Base-by-base conservation (phyloP, 2,888 invertebrate genomes). In the Tineola bisselliella region DNA sequence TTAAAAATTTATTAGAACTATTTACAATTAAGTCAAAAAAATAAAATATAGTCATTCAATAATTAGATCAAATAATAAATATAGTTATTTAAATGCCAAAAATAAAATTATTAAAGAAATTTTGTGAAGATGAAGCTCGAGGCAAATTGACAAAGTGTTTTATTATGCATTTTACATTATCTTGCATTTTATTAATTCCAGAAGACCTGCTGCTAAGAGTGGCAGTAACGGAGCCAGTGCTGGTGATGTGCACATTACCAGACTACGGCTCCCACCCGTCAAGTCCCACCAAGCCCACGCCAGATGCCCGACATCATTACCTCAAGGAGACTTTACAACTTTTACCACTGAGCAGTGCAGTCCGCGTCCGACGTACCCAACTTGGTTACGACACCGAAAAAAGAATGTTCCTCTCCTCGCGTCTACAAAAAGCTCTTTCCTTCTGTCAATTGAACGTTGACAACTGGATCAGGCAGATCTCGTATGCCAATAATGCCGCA, bases 401-500 rank as follows among this genome's bases (percentile, higher is more conserved):
- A 66, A 78, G 89, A 62, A 87, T 91, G 75, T 90, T 90, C 74
- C 89, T 90, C 73, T 90, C 90, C 64, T 88, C 90, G 64, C 86
- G 89, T 65, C 88, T 91, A 64, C 90, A 90, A 70, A 88, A 89
- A 75, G 90, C 91, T 68, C 81, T 91, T 70, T 88, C 89, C 67
- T 90, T 89, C 81, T 91, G 91, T 81, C 89, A 90, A 78, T 84
- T 88, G 59, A 89, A 90, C 71, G 89, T 89, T 75, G 89, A 90
- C 80, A 88, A 84, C 77, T 90, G 90, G 89, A 89, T 89, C 77
- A 84, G 89, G 76, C 89, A 89, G 78, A 89, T 89, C 71, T 87
- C 87, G 63, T 88, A 88, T 73, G 87, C 87, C 63, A 81, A 79
- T 70, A 77, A 78, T 62, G 73, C 79, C 31, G 75, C 76, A 62